phyloP scores from a whole-genome alignment of 2,113 vertebrate genomes.

The Pluvialis apricaria region DNA sequence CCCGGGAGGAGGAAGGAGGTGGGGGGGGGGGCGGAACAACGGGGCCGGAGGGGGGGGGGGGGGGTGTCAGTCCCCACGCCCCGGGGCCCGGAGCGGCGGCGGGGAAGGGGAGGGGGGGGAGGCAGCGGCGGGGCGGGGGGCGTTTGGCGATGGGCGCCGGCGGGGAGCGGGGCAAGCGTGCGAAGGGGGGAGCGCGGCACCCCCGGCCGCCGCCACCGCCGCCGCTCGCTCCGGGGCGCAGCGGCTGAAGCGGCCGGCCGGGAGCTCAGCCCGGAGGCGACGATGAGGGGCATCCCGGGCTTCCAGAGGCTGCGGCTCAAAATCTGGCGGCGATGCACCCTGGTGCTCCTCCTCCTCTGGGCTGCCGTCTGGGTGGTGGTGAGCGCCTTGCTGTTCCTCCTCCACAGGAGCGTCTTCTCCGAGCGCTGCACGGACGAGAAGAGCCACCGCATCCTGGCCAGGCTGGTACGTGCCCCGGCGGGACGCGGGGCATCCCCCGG shows the following conservation, averaged over 20 bases:
- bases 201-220: background rate
- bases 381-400: slow-evolving; percentile 81
- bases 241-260: background rate
- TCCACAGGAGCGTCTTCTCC: slow-evolving; percentile 82
- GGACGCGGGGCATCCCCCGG: background rate
- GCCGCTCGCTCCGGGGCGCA: background rate
- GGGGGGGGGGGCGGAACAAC: background rate
- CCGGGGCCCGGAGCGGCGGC: too few species aligned
- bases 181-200: background rate
- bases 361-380: slow-evolving; percentile 81
- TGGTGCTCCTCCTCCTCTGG: slow-evolving; percentile 80
- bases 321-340: slow-evolving; percentile 73
- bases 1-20: background rate
- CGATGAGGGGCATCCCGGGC: slow-evolving; percentile 41
- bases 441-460: slow-evolving; percentile 85
- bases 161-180: background rate
- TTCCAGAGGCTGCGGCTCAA: slow-evolving; percentile 72
- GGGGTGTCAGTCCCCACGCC: too few species aligned
- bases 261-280: background rate
- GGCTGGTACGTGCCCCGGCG: slow-evolving; percentile 81
- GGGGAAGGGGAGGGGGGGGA: background rate
- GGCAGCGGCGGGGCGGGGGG: background rate
- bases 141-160: background rate
- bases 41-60: background rate
- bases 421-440: slow-evolving; percentile 90